These are phyloP conservation scores for Actinia equina DNA, from an alignment of 64 coral and sea anemone genomes.

Conservation along the genomic window DNA sequence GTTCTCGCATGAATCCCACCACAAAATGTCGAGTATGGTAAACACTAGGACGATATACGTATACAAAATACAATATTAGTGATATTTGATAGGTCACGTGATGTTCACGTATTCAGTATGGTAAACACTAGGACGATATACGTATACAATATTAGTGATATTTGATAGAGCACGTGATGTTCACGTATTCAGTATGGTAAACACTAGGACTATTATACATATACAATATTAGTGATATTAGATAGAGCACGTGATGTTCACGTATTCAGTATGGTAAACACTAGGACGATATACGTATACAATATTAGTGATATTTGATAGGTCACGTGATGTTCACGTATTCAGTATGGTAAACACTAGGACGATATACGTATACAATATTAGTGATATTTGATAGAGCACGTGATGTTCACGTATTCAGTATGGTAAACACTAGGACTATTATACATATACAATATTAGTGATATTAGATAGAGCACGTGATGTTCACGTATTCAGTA, in stretches of 20 bases:
- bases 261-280: conserved; percentile 43
- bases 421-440: too few species aligned
- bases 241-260: too few species aligned
- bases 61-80: too few species aligned
- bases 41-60: background rate
- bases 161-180: background rate
- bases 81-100: background rate
- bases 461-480: too few species aligned
- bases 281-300: background rate
- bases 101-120: background rate
- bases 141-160: background rate
- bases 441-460: too few species aligned
- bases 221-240: too few species aligned
- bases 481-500: too few species aligned
- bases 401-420: background rate
- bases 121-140: background rate
- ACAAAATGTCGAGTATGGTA: conserved; percentile 51
- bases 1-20: conserved; percentile 45
- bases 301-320: background rate
- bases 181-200: too few species aligned
- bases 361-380: background rate
- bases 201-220: too few species aligned
- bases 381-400: background rate
- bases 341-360: too few species aligned
- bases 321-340: background rate